phyloP scores from a whole-genome alignment of 2,797 vertebrate species.

The Microtus californicus region DNA sequence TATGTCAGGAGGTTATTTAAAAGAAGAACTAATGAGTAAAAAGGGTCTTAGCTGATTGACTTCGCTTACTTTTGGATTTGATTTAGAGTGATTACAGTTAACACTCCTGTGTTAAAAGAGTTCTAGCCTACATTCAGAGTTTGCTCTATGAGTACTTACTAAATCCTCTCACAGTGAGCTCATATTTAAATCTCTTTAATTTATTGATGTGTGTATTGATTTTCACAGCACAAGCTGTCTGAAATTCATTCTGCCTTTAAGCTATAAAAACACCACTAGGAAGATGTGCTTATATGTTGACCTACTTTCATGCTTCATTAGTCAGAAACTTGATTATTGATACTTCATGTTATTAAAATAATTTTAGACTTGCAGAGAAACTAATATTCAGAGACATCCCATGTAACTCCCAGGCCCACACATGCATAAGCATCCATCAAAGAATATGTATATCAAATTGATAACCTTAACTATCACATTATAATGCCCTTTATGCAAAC shows the following conservation, averaged over 20 bases:
- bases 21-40: conserved; percentile 37
- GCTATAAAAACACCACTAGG: conserved; percentile 77
- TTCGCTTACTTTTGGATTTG: conserved; percentile 53
- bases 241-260: conserved; percentile 75
- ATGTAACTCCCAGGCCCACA: background rate
- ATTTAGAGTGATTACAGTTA: background rate
- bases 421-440: background rate
- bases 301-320: conserved; percentile 76
- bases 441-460: background rate
- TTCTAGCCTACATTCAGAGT: background rate
- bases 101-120: background rate
- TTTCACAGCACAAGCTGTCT: conserved; percentile 70
- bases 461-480: background rate
- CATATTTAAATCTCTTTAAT: conserved; percentile 33
- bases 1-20: conserved; percentile 13
- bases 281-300: conserved; percentile 76
- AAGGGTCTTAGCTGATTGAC: conserved; percentile 51
- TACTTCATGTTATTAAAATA: background rate
- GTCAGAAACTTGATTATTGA: conserved; percentile 72
- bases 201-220: conserved; percentile 70
- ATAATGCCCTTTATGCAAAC: background rate
- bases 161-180: background rate
- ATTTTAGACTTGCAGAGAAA: background rate
- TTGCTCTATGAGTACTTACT: conserved; percentile 64
- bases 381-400: background rate